These are phyloP conservation scores for Dryobotodes eremita DNA, from an alignment of 2,888 invertebrate species.

Conservation along the genomic window DNA sequence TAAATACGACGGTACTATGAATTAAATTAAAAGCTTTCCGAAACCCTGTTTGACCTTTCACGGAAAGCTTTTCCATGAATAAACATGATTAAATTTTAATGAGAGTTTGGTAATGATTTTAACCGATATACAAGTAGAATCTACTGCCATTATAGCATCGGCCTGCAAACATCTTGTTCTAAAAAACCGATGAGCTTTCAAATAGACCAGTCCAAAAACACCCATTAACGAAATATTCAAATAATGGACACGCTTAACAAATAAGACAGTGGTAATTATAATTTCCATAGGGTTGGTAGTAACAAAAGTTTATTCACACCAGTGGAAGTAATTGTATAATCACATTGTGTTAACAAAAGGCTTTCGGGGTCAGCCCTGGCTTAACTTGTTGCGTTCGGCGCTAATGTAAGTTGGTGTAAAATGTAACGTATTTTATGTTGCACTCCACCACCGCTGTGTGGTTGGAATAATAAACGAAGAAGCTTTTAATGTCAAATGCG, in stretches of 20 bases:
- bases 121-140: constrained; percentile 3
- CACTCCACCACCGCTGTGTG: constrained; percentile 19
- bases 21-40: constrained; percentile 24
- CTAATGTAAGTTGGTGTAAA: constrained; percentile 66
- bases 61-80: constrained; percentile 10
- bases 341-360: constrained; percentile 67
- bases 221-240: not conserved
- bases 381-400: constrained; percentile 82
- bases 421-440: constrained; percentile 59
- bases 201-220: not conserved
- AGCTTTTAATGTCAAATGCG: not conserved
- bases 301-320: constrained; percentile 33
- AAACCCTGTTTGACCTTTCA: constrained; percentile 40
- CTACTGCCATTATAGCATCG: not conserved
- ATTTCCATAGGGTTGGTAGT: not conserved
- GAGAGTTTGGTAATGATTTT: constrained; percentile 20
- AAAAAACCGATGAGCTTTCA: not conserved
- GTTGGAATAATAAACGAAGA: constrained; percentile 19
- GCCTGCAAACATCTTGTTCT: not conserved
- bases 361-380: constrained; percentile 67
- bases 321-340: constrained; percentile 64
- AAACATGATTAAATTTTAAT: constrained; percentile 36
- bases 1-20: not conserved
- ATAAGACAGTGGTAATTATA: constrained; percentile 20
- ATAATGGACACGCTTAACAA: not conserved